Evolutionary conservation across 2,888 invertebrate species (phyloP).

Genomic region (Loripinus fragilis): DNA sequence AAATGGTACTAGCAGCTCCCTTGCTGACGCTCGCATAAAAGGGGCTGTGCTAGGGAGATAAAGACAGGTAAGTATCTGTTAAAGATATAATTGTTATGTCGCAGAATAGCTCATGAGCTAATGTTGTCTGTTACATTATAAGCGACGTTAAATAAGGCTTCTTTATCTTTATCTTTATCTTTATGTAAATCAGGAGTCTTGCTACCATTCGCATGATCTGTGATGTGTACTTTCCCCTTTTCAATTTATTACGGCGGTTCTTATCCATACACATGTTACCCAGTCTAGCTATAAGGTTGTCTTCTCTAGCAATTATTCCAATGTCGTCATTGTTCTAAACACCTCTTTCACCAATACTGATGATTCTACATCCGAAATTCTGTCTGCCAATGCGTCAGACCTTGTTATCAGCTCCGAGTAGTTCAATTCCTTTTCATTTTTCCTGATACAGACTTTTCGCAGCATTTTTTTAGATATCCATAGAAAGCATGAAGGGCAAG

Average conservation of each 20-base stretch:
- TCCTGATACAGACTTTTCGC: conserved; percentile 30
- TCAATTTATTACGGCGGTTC: conserved; percentile 37
- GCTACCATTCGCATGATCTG: conserved; percentile 45
- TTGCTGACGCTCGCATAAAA: too few relatives aligned
- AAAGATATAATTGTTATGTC: too few relatives aligned
- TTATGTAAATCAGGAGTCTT: too few relatives aligned
- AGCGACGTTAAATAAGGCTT: too few relatives aligned
- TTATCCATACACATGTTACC: conserved; percentile 49
- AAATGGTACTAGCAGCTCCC: too few relatives aligned
- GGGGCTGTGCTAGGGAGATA: too few relatives aligned
- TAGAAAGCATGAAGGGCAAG: conserved; percentile 35
- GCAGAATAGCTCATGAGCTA: too few relatives aligned
- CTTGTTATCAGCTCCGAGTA: conserved; percentile 23
- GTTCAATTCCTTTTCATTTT: not conserved
- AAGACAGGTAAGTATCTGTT: too few relatives aligned
- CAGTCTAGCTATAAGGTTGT: conserved; percentile 31
- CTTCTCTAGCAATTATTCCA: conserved; percentile 28
- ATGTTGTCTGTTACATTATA: too few relatives aligned
- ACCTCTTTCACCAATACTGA: conserved; percentile 1
- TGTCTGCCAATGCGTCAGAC: conserved; percentile 13
- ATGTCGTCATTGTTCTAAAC: conserved; percentile 23
- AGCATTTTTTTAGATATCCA: conserved; percentile 44
- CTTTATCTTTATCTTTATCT: too few relatives aligned
- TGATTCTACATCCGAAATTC: not conserved
- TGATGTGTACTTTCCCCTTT: conserved; percentile 40